Evolutionary conservation across 2,797 vertebrate species (phyloP).

Genomic region (Carapus acus): DNA sequence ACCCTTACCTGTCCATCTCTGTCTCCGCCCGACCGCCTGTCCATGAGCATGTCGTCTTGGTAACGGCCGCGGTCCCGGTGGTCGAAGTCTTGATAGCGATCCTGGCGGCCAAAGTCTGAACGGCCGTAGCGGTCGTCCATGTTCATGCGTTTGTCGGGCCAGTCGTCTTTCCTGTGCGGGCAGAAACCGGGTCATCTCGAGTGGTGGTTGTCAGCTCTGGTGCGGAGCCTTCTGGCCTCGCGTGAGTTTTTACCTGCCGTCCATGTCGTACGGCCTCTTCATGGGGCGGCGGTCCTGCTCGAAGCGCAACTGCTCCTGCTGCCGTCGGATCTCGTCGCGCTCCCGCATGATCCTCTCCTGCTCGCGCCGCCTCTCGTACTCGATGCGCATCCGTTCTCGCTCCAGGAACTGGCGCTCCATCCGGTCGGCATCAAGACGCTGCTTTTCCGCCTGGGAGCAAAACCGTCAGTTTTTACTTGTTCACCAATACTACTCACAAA

Average conservation of each 20-base stretch:
- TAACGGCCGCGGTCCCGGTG: conserved; percentile 86
- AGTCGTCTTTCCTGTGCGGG: conserved; percentile 85
- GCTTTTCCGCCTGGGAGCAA: conserved; percentile 74
- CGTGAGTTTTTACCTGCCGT: conserved; percentile 71
- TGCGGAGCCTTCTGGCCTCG: too few relatives aligned
- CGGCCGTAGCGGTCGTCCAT: conserved; percentile 82
- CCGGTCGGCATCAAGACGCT: conserved; percentile 85
- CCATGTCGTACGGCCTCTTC: conserved; percentile 83
- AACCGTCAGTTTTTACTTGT: neutral
- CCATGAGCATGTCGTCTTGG: conserved; percentile 77
- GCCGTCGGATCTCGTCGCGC: conserved; percentile 86
- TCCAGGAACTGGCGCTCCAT: conserved; percentile 89
- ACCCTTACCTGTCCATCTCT: conserved; percentile 78
- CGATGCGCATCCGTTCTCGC: conserved; percentile 85
- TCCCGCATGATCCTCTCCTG: conserved; percentile 93
- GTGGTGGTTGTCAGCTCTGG: too few relatives aligned
- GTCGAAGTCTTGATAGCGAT: conserved; percentile 89
- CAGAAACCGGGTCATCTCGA: too few relatives aligned
- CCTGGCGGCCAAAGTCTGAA: conserved; percentile 80
- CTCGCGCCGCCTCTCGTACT: conserved; percentile 85
- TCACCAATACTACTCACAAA: neutral
- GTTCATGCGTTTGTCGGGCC: conserved; percentile 83
- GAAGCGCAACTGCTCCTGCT: conserved; percentile 89
- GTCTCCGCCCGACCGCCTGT: conserved; percentile 81
- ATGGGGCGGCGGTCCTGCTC: conserved; percentile 83